A percentile compares a stretch with the other conserved stretches of the same genome.
Conservation (phyloP, 2,113 vertebrate species). For the Cephalophus harveyi region DNA sequence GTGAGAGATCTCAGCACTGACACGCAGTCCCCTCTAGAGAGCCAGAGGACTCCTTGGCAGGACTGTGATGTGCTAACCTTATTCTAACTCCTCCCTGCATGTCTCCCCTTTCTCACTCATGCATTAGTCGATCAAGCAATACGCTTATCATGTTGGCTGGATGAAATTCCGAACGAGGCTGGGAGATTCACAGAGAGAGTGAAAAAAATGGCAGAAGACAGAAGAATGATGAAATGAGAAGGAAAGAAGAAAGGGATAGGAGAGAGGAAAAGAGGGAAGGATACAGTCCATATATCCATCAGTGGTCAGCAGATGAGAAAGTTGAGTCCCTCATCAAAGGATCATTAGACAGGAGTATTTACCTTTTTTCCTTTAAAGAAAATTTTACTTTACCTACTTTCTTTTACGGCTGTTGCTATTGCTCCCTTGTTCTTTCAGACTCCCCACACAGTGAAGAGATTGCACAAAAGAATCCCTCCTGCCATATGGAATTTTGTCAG, state of each 20-base stretch:
- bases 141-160: not conserved
- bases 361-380: not conserved
- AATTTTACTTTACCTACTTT: not conserved
- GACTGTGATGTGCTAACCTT: not conserved
- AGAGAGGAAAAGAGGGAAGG: not conserved
- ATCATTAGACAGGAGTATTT: not conserved
- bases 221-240: not conserved
- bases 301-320: not conserved
- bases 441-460: not conserved
- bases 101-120: not conserved
- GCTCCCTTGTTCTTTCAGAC: not conserved
- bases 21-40: not conserved
- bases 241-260: not conserved
- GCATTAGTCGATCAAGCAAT: not conserved
- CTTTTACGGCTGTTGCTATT: not conserved
- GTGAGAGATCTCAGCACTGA: not conserved
- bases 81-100: not conserved
- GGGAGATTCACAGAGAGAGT: not conserved
- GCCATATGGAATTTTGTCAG: not conserved
- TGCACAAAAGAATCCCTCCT: not conserved
- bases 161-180: not conserved
- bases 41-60: not conserved
- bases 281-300: fast-evolving
- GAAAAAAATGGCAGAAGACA: not conserved
- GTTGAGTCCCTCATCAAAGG: not conserved